Conservation (phyloP, 2,113 vertebrate species). For the Nesogale talazaci region DNA sequence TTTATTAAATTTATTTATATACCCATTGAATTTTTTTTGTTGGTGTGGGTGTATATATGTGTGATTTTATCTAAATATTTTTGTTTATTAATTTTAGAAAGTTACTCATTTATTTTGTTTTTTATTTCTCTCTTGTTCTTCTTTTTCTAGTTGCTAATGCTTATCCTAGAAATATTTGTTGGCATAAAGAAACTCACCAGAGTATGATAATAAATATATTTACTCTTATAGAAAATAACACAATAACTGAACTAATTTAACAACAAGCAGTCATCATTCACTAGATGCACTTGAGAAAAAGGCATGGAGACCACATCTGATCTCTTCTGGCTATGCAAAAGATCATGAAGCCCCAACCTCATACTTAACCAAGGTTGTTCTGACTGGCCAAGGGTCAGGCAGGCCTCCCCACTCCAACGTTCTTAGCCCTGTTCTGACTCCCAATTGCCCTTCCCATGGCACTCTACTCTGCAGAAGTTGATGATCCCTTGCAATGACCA, state of each 20-base stretch:
- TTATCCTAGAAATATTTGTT: neutral
- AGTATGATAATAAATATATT: conserved; percentile 11
- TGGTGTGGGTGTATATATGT: too few species aligned
- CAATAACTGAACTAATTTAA: neutral
- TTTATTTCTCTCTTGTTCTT: conserved; percentile 17
- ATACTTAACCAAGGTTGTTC: too few species aligned
- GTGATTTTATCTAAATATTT: neutral
- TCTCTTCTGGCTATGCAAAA: too few species aligned
- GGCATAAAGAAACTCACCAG: neutral
- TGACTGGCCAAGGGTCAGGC: too few species aligned
- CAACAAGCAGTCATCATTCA: neutral
- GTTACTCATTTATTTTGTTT: conserved; percentile 5
- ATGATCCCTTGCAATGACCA: too few species aligned
- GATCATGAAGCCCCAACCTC: too few species aligned
- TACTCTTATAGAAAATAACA: neutral
- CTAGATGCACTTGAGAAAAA: neutral
- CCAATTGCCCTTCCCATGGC: too few species aligned
- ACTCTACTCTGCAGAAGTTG: too few species aligned
- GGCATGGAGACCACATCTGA: too few species aligned
- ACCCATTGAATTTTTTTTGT: neutral
- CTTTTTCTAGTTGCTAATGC: conserved; percentile 12
- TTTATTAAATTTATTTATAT: neutral
- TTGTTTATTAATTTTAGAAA: neutral
- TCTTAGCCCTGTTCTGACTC: too few species aligned
- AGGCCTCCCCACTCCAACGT: too few species aligned